Evolutionary conservation across 2,797 vertebrate genomes (phyloP), one percentile per base, ranked within the genome.

Genomic region (Euthynnus affinis): DNA sequence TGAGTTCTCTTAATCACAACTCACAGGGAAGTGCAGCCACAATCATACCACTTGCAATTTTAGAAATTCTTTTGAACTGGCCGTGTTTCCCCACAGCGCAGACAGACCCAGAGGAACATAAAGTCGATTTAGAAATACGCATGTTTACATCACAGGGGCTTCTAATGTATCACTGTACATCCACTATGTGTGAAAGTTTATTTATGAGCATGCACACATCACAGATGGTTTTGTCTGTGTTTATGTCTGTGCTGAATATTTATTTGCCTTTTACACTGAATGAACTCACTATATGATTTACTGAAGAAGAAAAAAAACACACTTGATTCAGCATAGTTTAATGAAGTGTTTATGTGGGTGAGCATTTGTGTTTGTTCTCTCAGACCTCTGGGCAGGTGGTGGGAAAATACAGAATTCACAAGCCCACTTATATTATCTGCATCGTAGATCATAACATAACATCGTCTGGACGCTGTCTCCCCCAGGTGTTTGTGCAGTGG

Each of bases 401-500:
- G 49, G 52, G 51, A 63, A 71, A 44, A 32, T 34, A 7, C 17
- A 49, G 13, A 17, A 14, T 25, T n/a, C 29, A 37, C 51, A 48
- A 17, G 9, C 14, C 25, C 10, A 2, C 27, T 52, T 40, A 7
- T 57, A 8, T 25, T 23, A 13, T 52, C 46, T 60, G 18, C n/a
- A 29, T 42, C 4, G n/a, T 0, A 56, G 6, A 25, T 23, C 9
- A 53, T 52, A 1, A 62, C n/a, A 27, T 23, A 1, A 59, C n/a
- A 42, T 37, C 1, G 0, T 42, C 14, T 78, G 25, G 83, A 1
- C 82, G 49, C 51, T 49, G 18, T 68, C 9, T 69, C 42, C 23
- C 23, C 8, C 87, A 99, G 98, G 98, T 0, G 98, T 99, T 64
- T 99, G 98, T n/a, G 98, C 98, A 0, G 96, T 99, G 4, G 98